Conservation (phyloP, 2,888 invertebrate species). For the Drosophila parthenogenetica region DNA sequence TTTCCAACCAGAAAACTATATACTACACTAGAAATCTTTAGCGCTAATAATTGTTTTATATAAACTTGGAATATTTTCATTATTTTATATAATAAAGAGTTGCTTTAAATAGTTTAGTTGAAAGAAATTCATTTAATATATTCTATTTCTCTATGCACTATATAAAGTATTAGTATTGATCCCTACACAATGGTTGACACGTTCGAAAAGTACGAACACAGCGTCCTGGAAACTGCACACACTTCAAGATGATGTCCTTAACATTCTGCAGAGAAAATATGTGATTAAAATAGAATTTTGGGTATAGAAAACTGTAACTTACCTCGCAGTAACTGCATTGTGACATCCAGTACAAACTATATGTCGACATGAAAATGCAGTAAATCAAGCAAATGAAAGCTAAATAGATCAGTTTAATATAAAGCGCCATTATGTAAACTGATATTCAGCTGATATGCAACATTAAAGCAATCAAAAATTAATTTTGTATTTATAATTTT, state of each 20-base stretch:
- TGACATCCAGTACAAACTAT: neutral
- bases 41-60: no score
- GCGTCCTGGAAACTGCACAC: slow-evolving; percentile 5
- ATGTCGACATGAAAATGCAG: neutral
- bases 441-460: no score
- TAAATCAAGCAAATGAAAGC: neutral
- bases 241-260: neutral
- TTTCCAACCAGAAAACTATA: no score
- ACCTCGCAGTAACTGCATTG: slow-evolving; percentile 20
- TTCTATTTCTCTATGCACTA: no score
- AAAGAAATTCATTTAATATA: no score
- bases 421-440: neutral
- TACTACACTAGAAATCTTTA: no score
- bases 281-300: neutral
- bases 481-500: neutral
- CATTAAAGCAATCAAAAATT: no score
- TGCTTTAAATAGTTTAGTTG: no score
- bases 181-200: slow-evolving; percentile 5
- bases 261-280: slow-evolving; percentile 1
- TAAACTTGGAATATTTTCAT: no score
- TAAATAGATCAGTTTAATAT: neutral
- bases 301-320: neutral
- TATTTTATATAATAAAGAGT: no score
- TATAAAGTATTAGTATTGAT: neutral
- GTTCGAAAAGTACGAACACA: neutral